Evolutionary conservation across 2,113 vertebrate species (phyloP).

Genomic region (Thryonomys swinderianus): DNA sequence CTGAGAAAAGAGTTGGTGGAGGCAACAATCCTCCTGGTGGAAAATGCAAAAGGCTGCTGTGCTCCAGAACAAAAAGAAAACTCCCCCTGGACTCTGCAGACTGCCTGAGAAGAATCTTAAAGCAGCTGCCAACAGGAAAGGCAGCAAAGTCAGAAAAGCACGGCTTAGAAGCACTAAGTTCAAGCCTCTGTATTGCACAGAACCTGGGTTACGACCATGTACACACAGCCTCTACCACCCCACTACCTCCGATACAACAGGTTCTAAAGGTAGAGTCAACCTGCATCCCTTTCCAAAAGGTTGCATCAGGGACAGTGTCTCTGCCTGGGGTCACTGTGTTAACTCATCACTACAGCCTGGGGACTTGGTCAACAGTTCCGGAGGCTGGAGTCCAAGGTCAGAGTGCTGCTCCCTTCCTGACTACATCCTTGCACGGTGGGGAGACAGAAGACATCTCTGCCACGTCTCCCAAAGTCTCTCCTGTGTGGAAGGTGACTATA

Average conservation of each 20-base stretch:
- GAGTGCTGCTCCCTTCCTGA: background rate
- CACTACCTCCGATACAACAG: too few relatives aligned
- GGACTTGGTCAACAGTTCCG: background rate
- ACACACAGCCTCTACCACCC: background rate
- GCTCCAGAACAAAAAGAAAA: background rate
- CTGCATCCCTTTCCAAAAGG: background rate
- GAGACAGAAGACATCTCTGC: background rate
- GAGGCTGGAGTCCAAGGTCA: background rate
- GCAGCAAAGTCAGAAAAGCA: background rate
- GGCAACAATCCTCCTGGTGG: background rate
- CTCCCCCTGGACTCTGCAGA: background rate
- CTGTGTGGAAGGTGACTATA: background rate
- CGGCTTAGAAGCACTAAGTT: too few relatives aligned
- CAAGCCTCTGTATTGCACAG: background rate
- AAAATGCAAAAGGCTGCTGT: background rate
- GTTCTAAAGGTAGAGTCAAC: background rate
- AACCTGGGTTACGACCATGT: background rate
- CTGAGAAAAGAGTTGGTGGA: background rate
- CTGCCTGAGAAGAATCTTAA: background rate
- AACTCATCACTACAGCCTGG: background rate
- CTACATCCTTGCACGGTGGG: background rate
- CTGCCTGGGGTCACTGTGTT: rapidly evolving
- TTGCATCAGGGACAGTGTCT: background rate
- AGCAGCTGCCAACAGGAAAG: background rate
- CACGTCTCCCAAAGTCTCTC: background rate